These are phyloP conservation scores for Sinocyclocheilus maitianheensis DNA, from an alignment of 2,113 vertebrate species.

Conservation along the genomic window DNA sequence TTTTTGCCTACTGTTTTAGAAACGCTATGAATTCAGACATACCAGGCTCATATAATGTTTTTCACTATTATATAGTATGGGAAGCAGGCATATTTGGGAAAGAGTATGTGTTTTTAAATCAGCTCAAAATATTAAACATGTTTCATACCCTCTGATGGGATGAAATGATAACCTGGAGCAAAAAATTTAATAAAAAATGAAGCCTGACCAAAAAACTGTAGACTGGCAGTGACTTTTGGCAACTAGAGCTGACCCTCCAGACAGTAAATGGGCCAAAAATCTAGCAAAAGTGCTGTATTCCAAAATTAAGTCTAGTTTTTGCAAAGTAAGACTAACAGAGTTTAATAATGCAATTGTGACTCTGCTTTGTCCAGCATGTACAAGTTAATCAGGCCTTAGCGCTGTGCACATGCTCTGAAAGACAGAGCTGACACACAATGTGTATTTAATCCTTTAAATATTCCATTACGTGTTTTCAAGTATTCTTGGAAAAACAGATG, in stretches of 20 bases:
- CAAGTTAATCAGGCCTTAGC: not conserved
- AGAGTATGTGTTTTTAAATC: not conserved
- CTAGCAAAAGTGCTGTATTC: not conserved
- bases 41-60: no score
- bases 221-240: not conserved
- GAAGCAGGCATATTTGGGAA: not conserved
- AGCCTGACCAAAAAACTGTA: not conserved
- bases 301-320: not conserved
- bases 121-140: not conserved
- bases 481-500: not conserved
- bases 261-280: not conserved
- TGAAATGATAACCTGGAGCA: not conserved
- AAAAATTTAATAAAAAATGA: not conserved
- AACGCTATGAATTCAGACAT: no score
- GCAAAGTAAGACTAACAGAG: not conserved
- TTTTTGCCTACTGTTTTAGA: no score
- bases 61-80: no score
- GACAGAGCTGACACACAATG: not conserved
- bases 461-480: not conserved
- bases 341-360: not conserved
- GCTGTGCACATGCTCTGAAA: not conserved
- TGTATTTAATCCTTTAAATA: not conserved
- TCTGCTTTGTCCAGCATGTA: not conserved
- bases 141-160: not conserved
- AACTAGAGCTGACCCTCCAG: not conserved